Evolutionary conservation across 1,140 invertebrate genomes (phyloP).

Genomic region (Drosophila jambulina): DNA sequence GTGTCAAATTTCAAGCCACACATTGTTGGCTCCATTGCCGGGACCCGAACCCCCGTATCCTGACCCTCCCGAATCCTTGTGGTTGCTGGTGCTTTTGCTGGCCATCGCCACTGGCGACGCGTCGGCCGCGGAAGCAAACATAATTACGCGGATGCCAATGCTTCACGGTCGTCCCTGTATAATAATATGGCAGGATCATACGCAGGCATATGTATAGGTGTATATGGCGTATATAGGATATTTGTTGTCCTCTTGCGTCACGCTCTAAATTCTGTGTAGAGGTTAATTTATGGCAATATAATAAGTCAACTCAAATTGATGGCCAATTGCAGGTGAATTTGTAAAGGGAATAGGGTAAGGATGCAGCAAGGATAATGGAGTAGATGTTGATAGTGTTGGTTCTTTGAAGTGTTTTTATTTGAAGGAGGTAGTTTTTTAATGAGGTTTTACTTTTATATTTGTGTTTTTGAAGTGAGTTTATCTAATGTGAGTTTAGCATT

Average conservation of each 20-base stretch:
- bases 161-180: constrained; percentile 15
- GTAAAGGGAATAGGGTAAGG: not conserved
- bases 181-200: constrained; percentile 38
- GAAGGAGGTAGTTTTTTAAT: not conserved
- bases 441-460: not conserved
- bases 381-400: not conserved
- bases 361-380: not conserved
- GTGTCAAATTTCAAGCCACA: constrained; percentile 82
- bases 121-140: constrained; percentile 78
- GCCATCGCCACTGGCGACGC: constrained; percentile 44
- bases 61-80: constrained; percentile 51
- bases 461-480: not conserved
- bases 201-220: constrained; percentile 12
- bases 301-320: constrained; percentile 30
- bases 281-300: constrained; percentile 31
- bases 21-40: constrained; percentile 48
- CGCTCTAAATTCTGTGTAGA: constrained; percentile 20
- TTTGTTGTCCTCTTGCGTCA: constrained; percentile 48
- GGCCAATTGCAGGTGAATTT: constrained; percentile 2
- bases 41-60: not conserved
- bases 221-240: constrained; percentile 1
- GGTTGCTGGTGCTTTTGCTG: constrained; percentile 31
- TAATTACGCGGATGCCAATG: constrained; percentile 75
- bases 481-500: not conserved
- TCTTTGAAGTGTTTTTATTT: not conserved